Base-by-base conservation (phyloP, 2,888 invertebrate species). In the Heliconius aoede region DNA sequence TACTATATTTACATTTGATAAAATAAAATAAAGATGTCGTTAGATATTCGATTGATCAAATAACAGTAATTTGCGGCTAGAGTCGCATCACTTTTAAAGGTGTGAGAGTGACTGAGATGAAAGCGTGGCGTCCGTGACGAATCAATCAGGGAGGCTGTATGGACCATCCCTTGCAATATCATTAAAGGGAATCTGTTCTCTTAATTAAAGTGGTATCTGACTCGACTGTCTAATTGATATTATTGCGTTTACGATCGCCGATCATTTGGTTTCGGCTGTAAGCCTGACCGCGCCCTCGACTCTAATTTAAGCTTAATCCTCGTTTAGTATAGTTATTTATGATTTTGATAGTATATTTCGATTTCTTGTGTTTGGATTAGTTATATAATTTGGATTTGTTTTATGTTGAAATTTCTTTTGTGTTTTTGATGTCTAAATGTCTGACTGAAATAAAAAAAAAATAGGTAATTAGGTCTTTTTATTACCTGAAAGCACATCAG, bases 191-290 rank as follows among this genome's bases (percentile, higher is more conserved):
- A 91, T 92, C 93, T 92, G 93, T 93, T 91, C 92, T 24, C 91
- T 92, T 94, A 94, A 94, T 94, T 94, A 94, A 93, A 93, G 91
- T 89, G 88, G 93, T 93, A 94, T 93, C 92, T 93, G 89, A 89
- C 90, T 89, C 89, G 88, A 8, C 86, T 89, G 89, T 92, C 93
- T 94, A 94, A 94, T 94, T 94, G 94, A 93, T 93, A 94, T 93
- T 93, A 93, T 93, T 92, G 93, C 89, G 91, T 94, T 94, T 93
- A 94, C 94, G 94, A 94, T 93, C 92, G 91, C 90, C 91, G 92
- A 93, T 91, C 92, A 93, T 93, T 74, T 74, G 73, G 75, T 75
- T 60, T 68, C 74, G 90, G 89, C 87, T 89, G 65, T 91, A 91
- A 90, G 90, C 90, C 88, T 91, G 91, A 93, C 94, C 94, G 93